phyloP scores from a whole-genome alignment of 2,888 invertebrate species.

The Macrophya alboannulata region DNA sequence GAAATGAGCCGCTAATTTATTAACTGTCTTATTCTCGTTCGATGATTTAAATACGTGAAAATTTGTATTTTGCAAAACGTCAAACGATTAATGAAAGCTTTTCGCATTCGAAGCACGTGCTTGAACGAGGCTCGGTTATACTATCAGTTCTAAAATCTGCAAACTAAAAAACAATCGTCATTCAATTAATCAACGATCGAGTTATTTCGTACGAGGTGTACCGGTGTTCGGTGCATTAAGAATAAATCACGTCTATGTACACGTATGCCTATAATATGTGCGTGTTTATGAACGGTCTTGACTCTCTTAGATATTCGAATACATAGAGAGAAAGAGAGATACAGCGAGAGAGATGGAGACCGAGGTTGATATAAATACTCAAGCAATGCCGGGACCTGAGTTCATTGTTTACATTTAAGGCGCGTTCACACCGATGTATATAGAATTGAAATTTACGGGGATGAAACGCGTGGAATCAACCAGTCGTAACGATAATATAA shows the following conservation, averaged over 20 bases:
- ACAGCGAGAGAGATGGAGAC: not conserved
- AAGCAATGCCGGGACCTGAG: slow-evolving; percentile 5
- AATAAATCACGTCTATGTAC: not conserved
- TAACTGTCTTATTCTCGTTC: not conserved
- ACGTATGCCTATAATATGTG: not conserved
- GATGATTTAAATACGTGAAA: not conserved
- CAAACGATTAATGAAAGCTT: not conserved
- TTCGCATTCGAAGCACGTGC: not conserved
- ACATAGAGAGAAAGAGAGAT: not conserved
- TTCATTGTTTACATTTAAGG: slow-evolving; percentile 50
- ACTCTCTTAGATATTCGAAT: not conserved
- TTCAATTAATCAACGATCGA: not conserved
- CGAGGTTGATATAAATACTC: not conserved
- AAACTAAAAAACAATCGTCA: not conserved
- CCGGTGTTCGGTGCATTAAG: not conserved
- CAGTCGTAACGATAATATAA: not conserved
- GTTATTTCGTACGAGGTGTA: slow-evolving; percentile 11
- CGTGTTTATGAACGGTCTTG: not conserved
- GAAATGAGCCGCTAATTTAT: not conserved
- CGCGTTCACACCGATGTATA: not conserved
- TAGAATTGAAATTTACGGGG: not conserved
- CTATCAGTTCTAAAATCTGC: not conserved
- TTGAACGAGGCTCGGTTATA: not conserved
- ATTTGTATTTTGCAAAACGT: not conserved
- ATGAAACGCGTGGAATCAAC: not conserved